A percentile compares a stretch with the other conserved stretches of the same genome.
Evolutionary conservation across 35 echinoderm and acorn worm genomes (phyloP).

Genomic region (Acanthaster planci): DNA sequence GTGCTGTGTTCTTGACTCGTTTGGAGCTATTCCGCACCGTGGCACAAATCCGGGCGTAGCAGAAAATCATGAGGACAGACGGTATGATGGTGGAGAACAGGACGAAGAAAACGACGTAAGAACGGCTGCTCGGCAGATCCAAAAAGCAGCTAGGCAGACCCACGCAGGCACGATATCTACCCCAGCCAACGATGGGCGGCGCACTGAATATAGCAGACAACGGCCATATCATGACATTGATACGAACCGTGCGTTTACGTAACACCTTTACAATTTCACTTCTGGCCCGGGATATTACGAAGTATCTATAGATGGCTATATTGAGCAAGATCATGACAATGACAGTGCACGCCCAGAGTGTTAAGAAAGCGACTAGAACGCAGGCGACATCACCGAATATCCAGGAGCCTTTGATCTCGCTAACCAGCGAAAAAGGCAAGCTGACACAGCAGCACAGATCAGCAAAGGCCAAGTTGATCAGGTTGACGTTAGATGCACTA

Average conservation of each 20-base stretch:
- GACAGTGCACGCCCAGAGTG: constrained; percentile 29
- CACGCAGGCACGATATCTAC: constrained; percentile 33
- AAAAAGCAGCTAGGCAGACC: constrained; percentile 44
- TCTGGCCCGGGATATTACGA: constrained; percentile 42
- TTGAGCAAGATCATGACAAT: constrained; percentile 53
- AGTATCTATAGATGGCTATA: constrained; percentile 55
- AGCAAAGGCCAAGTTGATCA: constrained; percentile 47
- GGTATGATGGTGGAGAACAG: constrained; percentile 46
- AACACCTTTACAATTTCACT: constrained; percentile 51
- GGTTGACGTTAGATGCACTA: constrained; percentile 49
- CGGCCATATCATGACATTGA: constrained; percentile 34
- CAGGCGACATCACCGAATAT: constrained; percentile 35
- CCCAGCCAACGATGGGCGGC: constrained; percentile 50
- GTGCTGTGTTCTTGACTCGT: constrained; percentile 43
- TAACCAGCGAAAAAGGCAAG: constrained; percentile 42
- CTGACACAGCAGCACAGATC: constrained; percentile 54
- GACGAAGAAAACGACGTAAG: constrained; percentile 45
- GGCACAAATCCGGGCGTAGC: constrained; percentile 46
- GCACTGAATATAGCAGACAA: constrained; percentile 30
- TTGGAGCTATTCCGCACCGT: constrained; percentile 63
- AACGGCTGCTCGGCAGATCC: constrained; percentile 26
- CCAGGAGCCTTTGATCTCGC: constrained; percentile 30
- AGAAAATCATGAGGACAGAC: constrained; percentile 49
- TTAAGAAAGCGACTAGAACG: constrained; percentile 44
- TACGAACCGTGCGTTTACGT: constrained; percentile 16